Evolutionary conservation across 2,888 invertebrate species (phyloP), one percentile per base, ranked within the genome.

Genomic region (Cryptophagus acutangulus): DNA sequence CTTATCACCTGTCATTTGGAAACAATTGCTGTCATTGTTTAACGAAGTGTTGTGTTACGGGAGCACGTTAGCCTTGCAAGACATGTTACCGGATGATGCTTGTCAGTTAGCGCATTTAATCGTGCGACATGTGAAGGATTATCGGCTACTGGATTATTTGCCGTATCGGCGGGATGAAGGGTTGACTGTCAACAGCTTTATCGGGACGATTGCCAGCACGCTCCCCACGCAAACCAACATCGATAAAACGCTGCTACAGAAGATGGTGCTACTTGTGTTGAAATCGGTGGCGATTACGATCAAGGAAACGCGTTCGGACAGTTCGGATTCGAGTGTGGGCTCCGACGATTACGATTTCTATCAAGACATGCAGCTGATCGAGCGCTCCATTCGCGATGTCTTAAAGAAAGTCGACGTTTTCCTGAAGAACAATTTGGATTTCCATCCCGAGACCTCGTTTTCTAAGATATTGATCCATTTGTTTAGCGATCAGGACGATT

Each of bases 31-130:
- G 45, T 86, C 86, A 54, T 72, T 92, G 18, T 89, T 91, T 55
- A 91, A 91, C 66, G 91, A 92, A 70, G 89, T 91, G 5, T 69
- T 92, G 36, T 92, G 92, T 67, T 92, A 92, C 66, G 91, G 91
- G 2, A 91, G 89, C 49, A 92, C 92, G 18, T 71, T 92, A 54
- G 90, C 91, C 1, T 71, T 92, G 50, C 91, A 92, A 69, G 90
- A 90, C 65, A 79, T 87, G 58, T 69, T 90, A 51, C 89, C 89
- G 2, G 89, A 91, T 65, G 91, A 91, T 65, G 90, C 90, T 13
- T 90, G 90, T 65, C 80, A 84, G 58, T 67, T 91, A 50, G 91
- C 91, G 2, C 89, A 90, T 65, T 78, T 87, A 33, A 82, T 92
- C 47, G 87, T 91, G 1, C 77, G 90, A 33, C 87, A 84, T 62